Percentiles rank a stretch among this genome's conserved stretches.
phyloP scores from a whole-genome alignment of 2,113 vertebrate species.

The Oenanthe oenanthe region DNA sequence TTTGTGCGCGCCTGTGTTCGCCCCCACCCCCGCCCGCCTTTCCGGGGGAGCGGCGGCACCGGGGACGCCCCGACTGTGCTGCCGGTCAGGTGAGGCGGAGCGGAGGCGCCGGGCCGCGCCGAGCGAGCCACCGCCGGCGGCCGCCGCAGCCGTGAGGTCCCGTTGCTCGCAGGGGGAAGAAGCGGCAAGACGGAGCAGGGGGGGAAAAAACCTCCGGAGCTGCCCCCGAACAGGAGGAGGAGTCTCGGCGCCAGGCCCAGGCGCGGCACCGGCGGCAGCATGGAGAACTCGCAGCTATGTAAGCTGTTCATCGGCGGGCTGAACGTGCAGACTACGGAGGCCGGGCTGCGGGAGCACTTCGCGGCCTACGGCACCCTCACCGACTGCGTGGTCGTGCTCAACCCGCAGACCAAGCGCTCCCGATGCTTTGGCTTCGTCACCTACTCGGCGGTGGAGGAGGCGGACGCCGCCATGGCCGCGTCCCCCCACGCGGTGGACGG shows the following conservation, averaged over 20 bases:
- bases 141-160: conserved; percentile 64
- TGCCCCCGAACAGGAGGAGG: conserved; percentile 63
- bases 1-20: conserved; percentile 58
- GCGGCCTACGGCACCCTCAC: conserved; percentile 92
- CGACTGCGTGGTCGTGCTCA: conserved; percentile 89
- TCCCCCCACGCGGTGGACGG: conserved; percentile 93
- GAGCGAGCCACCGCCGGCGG: conserved; percentile 39
- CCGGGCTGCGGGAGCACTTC: conserved; percentile 92
- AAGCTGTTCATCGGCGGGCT: conserved; percentile 97
- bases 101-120: conserved; percentile 16
- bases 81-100: conserved; percentile 42
- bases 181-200: conserved; percentile 46
- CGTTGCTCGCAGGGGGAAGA: background rate
- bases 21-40: conserved; percentile 48
- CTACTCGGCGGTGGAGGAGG: conserved; percentile 90
- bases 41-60: conserved; percentile 45
- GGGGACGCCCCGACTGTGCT: conserved; percentile 24
- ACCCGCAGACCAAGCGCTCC: conserved; percentile 87
- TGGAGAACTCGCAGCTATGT: conserved; percentile 91
- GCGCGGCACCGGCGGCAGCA: conserved; percentile 67
- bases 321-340: conserved; percentile 94
- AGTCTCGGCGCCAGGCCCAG: conserved; percentile 64
- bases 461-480: conserved; percentile 91
- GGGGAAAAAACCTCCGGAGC: conserved; percentile 46
- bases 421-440: conserved; percentile 97